Conservation (phyloP, 2,797 vertebrate species). For the Cryptoblepharus egeriae region DNA sequence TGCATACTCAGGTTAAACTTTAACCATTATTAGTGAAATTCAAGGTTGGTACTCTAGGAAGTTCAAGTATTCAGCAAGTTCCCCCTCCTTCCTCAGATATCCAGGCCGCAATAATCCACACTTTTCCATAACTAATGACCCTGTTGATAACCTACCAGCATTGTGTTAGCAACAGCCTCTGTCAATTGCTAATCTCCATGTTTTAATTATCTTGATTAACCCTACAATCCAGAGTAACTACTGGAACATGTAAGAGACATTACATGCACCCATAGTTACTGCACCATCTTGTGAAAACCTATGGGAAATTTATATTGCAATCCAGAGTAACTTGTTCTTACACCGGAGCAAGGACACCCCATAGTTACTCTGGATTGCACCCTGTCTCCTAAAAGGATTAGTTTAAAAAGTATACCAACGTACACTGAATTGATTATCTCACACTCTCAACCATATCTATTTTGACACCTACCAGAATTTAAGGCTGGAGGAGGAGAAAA, state of each 20-base stretch:
- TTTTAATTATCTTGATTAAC: background rate
- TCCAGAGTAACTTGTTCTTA: too few relatives aligned
- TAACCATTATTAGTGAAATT: background rate
- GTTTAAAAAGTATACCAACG: background rate
- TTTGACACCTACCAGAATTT: background rate
- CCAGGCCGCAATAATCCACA: background rate
- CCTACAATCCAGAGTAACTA: too few relatives aligned
- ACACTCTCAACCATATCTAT: background rate
- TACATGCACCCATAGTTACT: too few relatives aligned
- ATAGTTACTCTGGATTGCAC: too few relatives aligned
- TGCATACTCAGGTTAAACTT: background rate
- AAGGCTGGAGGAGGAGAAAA: too few relatives aligned
- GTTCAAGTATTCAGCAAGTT: background rate
- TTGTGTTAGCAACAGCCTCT: background rate
- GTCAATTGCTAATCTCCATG: background rate
- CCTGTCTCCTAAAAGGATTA: background rate
- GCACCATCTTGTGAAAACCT: too few relatives aligned
- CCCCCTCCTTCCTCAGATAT: background rate
- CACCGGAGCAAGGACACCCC: too few relatives aligned
- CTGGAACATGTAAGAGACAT: too few relatives aligned
- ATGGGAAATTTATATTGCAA: too few relatives aligned
- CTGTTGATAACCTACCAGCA: background rate
- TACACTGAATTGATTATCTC: background rate
- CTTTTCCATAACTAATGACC: background rate
- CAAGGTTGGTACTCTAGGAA: background rate